A percentile compares a stretch with the other conserved stretches of the same genome.
These are phyloP conservation scores for Enteromius thamalakanensis DNA, from an alignment of 2,797 vertebrate genomes.

Conservation along the genomic window DNA sequence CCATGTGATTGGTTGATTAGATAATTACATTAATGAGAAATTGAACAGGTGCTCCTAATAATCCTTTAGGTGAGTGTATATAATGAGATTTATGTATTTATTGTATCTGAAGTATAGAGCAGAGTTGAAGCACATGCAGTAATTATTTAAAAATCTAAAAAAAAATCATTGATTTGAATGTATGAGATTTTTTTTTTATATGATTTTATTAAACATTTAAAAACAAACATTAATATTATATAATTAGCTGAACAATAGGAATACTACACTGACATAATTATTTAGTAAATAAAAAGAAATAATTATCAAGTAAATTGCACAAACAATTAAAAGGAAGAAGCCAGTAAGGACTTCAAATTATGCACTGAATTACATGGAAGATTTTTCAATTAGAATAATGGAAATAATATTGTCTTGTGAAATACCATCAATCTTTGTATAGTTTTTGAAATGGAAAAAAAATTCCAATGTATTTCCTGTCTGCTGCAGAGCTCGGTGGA, in stretches of 20 bases:
- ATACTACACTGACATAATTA: not conserved
- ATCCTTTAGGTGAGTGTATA: no score
- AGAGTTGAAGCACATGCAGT: not conserved
- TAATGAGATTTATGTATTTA: not conserved
- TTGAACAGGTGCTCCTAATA: no score
- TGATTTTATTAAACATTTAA: no score
- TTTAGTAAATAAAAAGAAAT: no score
- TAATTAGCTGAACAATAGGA: not conserved
- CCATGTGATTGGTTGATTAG: no score
- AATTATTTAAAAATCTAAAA: no score
- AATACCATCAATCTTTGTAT: not conserved
- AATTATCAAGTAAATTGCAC: not conserved
- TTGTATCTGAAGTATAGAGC: not conserved
- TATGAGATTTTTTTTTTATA: not conserved
- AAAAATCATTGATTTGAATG: not conserved
- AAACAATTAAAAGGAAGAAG: not conserved
- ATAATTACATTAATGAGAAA: no score
- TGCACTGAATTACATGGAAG: not conserved
- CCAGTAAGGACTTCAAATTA: not conserved
- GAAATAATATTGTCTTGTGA: not conserved
- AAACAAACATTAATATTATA: not conserved
- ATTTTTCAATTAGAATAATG: not conserved
- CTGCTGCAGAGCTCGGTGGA: constrained; percentile 83
- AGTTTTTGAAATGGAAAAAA: not conserved
- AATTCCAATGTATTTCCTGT: not conserved